phyloP scores from a whole-genome alignment of 1,140 invertebrate species.

The Micrasema longulum region DNA sequence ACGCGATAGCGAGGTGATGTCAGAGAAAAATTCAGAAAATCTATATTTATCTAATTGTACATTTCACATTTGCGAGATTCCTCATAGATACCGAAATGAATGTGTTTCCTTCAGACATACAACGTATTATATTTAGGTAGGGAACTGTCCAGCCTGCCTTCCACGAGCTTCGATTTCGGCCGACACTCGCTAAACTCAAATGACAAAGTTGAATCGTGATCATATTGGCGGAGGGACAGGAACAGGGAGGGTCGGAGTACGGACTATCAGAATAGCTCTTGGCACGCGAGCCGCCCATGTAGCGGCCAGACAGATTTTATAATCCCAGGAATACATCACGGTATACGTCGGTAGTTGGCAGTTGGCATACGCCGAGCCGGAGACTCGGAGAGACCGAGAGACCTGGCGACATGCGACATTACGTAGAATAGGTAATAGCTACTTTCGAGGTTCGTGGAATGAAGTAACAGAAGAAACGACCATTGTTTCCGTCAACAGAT shows the following conservation, averaged over 20 bases:
- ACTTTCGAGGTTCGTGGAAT: neutral
- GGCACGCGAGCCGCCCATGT: conserved; percentile 15
- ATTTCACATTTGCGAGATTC: conserved; percentile 29
- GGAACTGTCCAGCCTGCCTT: neutral
- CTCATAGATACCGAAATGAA: neutral
- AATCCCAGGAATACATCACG: conserved; percentile 3
- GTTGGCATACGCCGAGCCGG: neutral
- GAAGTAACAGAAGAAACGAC: neutral
- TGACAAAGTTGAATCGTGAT: conserved; percentile 28
- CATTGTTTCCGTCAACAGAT: conserved; percentile 23
- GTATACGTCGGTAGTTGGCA: too few species aligned
- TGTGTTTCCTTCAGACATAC: neutral
- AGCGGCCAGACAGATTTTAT: conserved; percentile 16
- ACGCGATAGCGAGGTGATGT: too few species aligned
- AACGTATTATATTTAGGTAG: neutral
- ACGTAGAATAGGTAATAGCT: too few species aligned
- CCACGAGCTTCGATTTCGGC: conserved; percentile 28
- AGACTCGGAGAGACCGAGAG: neutral
- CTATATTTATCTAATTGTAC: neutral
- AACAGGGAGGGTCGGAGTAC: neutral
- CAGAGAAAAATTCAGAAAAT: conserved; percentile 9
- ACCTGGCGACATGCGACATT: neutral
- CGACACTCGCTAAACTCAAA: conserved; percentile 18
- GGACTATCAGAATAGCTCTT: conserved; percentile 24
- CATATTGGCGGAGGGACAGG: neutral